Percentiles rank a stretch among this genome's conserved stretches.
phyloP scores from a whole-genome alignment of 2,888 invertebrate genomes.

The Deroplatys truncata region DNA sequence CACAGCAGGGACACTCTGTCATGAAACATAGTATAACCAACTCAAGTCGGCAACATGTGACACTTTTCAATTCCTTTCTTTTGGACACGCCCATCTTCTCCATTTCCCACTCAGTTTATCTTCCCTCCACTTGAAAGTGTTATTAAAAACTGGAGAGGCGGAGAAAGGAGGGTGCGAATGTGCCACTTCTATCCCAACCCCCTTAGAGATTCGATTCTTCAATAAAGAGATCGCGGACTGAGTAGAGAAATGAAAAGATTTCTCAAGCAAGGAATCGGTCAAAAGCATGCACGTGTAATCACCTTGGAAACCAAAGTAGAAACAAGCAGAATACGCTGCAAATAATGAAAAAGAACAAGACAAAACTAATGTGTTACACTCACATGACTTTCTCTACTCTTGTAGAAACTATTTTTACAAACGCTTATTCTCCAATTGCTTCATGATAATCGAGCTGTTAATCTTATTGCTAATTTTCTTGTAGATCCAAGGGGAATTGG shows the following conservation, averaged over 20 bases:
- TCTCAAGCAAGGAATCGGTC: no score
- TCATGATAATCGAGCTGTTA: no score
- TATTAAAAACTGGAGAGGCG: not conserved
- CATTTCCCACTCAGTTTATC: not conserved
- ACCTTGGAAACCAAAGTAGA: no score
- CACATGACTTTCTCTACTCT: no score
- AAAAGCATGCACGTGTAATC: no score
- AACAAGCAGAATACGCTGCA: no score
- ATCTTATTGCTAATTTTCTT: no score
- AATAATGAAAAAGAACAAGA: no score
- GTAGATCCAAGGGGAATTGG: no score
- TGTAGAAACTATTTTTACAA: no score
- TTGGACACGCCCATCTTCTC: not conserved
- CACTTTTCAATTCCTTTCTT: not conserved
- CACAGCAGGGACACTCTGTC: not conserved
- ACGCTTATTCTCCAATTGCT: no score
- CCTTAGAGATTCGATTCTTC: not conserved
- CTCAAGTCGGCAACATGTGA: not conserved
- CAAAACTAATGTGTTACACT: no score
- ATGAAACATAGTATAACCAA: not conserved
- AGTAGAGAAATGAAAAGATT: not conserved
- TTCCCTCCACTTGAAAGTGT: not conserved
- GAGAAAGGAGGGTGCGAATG: not conserved
- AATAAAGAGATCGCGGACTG: not conserved
- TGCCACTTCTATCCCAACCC: not conserved